These are phyloP conservation scores for Geotrupes spiniger DNA, from an alignment of 2,888 invertebrate species.

Conservation along the genomic window DNA sequence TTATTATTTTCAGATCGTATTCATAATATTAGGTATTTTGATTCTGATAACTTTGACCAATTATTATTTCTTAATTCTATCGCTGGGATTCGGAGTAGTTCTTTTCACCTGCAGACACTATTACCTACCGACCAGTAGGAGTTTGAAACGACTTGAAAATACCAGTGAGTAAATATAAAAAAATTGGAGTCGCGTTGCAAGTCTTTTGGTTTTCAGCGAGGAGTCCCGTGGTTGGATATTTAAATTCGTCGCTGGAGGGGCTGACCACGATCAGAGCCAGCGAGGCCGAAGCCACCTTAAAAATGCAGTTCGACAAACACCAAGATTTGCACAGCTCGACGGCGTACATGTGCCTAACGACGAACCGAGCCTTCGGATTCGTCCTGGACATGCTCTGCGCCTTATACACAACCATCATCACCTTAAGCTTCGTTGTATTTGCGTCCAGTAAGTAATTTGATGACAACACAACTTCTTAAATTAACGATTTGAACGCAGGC, in stretches of 20 bases:
- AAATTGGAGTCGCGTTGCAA: too few species aligned
- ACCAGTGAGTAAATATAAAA: conserved; percentile 30
- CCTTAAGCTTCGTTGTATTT: conserved; percentile 17
- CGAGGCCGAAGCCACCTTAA: conserved; percentile 38
- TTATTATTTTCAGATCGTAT: conserved; percentile 49
- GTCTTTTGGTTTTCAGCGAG: conserved; percentile 35
- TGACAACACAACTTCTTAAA: not conserved
- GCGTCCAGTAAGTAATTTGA: conserved; percentile 17
- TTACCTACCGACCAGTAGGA: conserved; percentile 73
- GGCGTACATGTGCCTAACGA: conserved; percentile 38
- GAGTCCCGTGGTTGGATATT: conserved; percentile 45
- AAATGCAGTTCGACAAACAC: conserved; percentile 43
- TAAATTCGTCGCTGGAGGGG: conserved; percentile 46
- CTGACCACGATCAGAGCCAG: conserved; percentile 43
- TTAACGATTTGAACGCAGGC: conserved; percentile 39
- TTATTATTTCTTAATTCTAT: conserved; percentile 64
- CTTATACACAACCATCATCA: conserved; percentile 25
- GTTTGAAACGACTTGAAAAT: conserved; percentile 68
- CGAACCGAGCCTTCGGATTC: conserved; percentile 40
- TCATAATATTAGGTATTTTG: conserved; percentile 65
- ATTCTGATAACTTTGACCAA: conserved; percentile 69
- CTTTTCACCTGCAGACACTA: conserved; percentile 62
- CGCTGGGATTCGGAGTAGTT: conserved; percentile 59
- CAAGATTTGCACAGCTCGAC: conserved; percentile 44
- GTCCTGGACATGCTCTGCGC: conserved; percentile 39